phyloP scores from a whole-genome alignment of 2,888 invertebrate species.

The Melieria picta region DNA sequence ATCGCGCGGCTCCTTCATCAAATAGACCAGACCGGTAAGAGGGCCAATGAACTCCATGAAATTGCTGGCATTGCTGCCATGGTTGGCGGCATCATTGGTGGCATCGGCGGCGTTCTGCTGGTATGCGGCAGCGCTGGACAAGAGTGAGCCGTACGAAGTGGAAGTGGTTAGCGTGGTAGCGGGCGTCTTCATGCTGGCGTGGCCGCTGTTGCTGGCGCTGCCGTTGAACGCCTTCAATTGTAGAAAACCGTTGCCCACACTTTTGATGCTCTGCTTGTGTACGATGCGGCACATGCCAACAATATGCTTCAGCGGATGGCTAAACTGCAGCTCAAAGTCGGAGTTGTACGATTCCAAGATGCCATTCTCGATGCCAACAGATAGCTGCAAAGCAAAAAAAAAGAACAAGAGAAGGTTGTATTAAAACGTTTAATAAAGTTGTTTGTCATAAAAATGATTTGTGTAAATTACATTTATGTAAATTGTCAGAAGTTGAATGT shows the following conservation, averaged over 20 bases:
- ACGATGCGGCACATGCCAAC: slow-evolving; percentile 67
- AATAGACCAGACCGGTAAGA: slow-evolving; percentile 76
- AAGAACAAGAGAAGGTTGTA: slow-evolving; percentile 1
- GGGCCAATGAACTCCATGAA: slow-evolving; percentile 68
- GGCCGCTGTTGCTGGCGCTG: slow-evolving; percentile 31
- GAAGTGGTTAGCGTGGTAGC: slow-evolving; percentile 55
- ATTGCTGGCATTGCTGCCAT: slow-evolving; percentile 47
- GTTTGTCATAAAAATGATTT: not conserved
- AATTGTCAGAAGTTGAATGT: slow-evolving; percentile 1
- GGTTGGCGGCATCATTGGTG: slow-evolving; percentile 32
- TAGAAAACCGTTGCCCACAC: slow-evolving; percentile 59
- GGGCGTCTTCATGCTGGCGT: slow-evolving; percentile 39
- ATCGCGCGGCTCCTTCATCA: slow-evolving; percentile 77
- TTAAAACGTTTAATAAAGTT: too few species aligned
- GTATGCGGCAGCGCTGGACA: slow-evolving; percentile 53
- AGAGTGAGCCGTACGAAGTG: slow-evolving; percentile 60
- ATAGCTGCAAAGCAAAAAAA: slow-evolving; percentile 70
- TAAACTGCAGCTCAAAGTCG: slow-evolving; percentile 76
- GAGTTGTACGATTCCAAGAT: slow-evolving; percentile 75
- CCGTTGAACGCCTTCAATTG: slow-evolving; percentile 55
- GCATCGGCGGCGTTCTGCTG: slow-evolving; percentile 18
- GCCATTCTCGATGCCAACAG: slow-evolving; percentile 78
- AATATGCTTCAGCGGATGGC: slow-evolving; percentile 74
- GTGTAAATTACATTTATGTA: not conserved
- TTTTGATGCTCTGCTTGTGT: slow-evolving; percentile 57